Evolutionary conservation across 53 echinoderm and acorn worm species (phyloP), one percentile per base, ranked within the genome.

Genomic region (Actinopyga echinites): DNA sequence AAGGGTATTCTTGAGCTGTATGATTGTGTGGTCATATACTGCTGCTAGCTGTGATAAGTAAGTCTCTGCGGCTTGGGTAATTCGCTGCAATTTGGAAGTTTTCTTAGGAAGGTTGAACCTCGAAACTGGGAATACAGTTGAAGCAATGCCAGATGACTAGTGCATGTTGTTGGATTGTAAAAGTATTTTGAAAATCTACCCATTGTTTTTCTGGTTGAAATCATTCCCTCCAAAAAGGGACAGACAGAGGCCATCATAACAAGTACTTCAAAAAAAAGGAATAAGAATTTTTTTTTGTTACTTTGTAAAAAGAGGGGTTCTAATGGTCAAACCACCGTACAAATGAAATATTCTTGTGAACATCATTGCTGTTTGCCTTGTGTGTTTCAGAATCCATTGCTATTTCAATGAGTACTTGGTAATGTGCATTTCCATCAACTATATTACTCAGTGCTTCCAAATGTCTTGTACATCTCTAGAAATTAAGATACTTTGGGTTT

Each of bases 371-470:
- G 71, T 56, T 54, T 56, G 77, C 77, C 77, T 77, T 77, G 77
- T 54, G 77, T 55, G 56, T 77, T 77, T 77, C 77, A 77, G 56
- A 77, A 77, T 77, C 30, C 30, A 25, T 77, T 77, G 49, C 35
- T 80, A 8, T 69, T 35, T 60, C 40, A 22, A 61, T 37, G 60
- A 80, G 81, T 80, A 80, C 81, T 80, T 30, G 81, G 81, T 80
- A 80, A 80, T 80, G 81, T 80, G 81, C 81, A 80, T 80, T 80
- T 80, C 81, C 81, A 80, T 80, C 81, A 78, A 78, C 44, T 78
- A 78, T 80, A 62, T 80, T 80, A 80, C 81, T 80, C 81, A 80
- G 81, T 80, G 81, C 81, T 80, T 80, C 81, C 81, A 80, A 79
- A 59, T n/a, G 38, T 80, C 63, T 59, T 80, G 81, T 80, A 80